Conservation (phyloP, 2,113 vertebrate species). For the Thoracochromis brauschi region DNA sequence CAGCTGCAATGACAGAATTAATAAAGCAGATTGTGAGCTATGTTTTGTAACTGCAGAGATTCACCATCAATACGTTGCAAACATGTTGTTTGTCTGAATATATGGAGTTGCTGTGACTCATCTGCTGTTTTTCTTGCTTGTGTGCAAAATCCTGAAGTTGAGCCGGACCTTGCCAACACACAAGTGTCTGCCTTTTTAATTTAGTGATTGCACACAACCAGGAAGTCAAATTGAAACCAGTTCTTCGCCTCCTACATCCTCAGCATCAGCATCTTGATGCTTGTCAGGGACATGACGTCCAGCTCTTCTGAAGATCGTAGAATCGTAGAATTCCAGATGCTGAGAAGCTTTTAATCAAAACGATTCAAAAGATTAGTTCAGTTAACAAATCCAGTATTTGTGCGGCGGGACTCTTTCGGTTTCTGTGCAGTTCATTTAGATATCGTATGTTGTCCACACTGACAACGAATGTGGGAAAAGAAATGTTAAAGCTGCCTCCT, state of each 20-base stretch:
- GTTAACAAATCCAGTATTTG: neutral
- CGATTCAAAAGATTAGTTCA: neutral
- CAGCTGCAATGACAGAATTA: fast-evolving
- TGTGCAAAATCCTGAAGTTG: neutral
- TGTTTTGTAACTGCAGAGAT: neutral
- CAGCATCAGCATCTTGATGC: neutral
- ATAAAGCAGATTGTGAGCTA: neutral
- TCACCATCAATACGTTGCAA: neutral
- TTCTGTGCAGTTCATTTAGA: neutral
- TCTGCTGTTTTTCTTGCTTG: neutral
- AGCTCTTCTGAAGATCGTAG: neutral
- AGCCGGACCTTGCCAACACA: fast-evolving
- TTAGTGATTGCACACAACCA: neutral
- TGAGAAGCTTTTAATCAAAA: neutral
- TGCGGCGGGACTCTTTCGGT: fast-evolving
- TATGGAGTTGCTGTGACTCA: neutral
- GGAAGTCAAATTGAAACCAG: fast-evolving
- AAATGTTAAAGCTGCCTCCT: neutral
- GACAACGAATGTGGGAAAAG: fast-evolving
- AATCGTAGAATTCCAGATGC: neutral
- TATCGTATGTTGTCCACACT: neutral
- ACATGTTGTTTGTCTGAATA: neutral
- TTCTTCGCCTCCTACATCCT: neutral
- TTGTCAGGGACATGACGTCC: neutral
- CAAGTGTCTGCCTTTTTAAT: neutral